Base-by-base conservation (phyloP, 2,113 vertebrate genomes). In the Amazona guildingii region DNA sequence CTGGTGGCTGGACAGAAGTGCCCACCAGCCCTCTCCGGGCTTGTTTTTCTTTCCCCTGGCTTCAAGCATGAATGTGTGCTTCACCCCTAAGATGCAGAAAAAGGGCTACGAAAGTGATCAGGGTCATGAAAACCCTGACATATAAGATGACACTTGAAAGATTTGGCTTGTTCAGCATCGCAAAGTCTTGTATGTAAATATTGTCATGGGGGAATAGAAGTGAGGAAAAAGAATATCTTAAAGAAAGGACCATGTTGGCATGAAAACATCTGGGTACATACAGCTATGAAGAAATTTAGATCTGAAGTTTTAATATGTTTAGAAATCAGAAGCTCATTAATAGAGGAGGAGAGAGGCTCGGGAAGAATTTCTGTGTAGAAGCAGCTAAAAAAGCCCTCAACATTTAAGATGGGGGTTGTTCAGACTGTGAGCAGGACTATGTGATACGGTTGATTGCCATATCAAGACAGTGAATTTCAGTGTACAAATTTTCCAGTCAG, bases 401-500 rank as follows among this genome's bases (percentile, higher is more conserved):
- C 17, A 62, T 87, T 66, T n/a, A 73, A 55, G 46, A 41, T 25
- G 10, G 31, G 11, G 8, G 5, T 39, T 67, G 20, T 57, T 73
- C 46, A 43, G 54, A 7, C 59, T 77, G 16, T 44, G 21, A 52
- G 7, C 7, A 9, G 14, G 17, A 44, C 37, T 75, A 5, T 41
- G 31, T 62, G 72, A 37, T 21, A 12, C 0, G 0, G 14, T 52
- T 83, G 28, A 28, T 77, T 1, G 1, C 21, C 1, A 0, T 51
- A 37, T 10, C 37, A 64, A 33, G 44, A 49, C 52, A 49, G 23
- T 37, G 16, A 61, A 79, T 90, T 87, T 90, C 62, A 66, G 18
- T 44, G 37, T 29, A 10, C 4, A 49, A 11, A 33, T 86, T 83
- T 24, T 92, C 14, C 85, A 49, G 21, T 44, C 51, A 51, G 28